phyloP scores from a whole-genome alignment of 2,797 vertebrate species.

The Anabas testudineus region DNA sequence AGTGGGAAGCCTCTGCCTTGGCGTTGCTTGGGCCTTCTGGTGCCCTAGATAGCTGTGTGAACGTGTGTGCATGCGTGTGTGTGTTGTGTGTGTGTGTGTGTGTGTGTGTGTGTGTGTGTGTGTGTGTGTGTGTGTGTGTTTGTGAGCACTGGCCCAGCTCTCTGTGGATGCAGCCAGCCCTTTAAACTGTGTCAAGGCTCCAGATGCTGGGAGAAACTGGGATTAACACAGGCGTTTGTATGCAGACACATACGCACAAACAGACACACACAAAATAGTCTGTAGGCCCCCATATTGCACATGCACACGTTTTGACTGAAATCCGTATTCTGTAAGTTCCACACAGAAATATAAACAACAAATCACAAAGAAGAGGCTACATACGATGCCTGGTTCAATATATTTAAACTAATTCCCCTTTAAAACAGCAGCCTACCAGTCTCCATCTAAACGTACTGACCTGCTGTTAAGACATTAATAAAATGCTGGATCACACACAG shows the following conservation, averaged over 20 bases:
- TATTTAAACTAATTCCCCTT: conserved; percentile 6
- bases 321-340: conserved; percentile 5
- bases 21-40: conserved; percentile 85
- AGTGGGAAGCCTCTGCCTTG: conserved; percentile 86
- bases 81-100: conserved; percentile 41
- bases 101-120: conserved; percentile 41
- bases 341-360: conserved; percentile 1
- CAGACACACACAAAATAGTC: conserved; percentile 57
- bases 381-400: neutral
- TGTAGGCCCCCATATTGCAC: conserved; percentile 49
- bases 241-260: conserved; percentile 66
- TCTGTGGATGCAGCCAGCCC: conserved; percentile 79
- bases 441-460: neutral
- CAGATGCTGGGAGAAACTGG: conserved; percentile 86
- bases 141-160: conserved; percentile 74
- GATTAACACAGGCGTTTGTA: conserved; percentile 80
- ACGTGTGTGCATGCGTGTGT: conserved; percentile 39
- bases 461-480: conserved; percentile 21
- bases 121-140: conserved; percentile 37
- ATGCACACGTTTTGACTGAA: conserved; percentile 34
- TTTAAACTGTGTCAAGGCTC: conserved; percentile 84
- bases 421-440: neutral
- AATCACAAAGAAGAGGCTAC: conserved; percentile 3
- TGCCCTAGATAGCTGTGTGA: conserved; percentile 84
- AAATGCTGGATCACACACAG: conserved; percentile 45